Conservation (phyloP, 2,888 invertebrate species). For the Malacosoma neustria region DNA sequence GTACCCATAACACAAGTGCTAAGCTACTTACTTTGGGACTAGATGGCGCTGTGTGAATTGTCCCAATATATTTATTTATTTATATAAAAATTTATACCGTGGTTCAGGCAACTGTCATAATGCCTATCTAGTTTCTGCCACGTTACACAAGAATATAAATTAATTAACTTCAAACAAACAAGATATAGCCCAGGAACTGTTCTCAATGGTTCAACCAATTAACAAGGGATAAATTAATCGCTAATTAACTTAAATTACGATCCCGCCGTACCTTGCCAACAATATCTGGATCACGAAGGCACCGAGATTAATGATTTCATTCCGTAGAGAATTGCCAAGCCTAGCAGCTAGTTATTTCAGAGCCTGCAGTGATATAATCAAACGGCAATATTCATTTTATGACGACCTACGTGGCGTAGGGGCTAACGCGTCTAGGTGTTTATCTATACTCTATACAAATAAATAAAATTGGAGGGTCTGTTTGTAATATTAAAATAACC, state of each 20-base stretch:
- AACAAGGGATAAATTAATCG: neutral
- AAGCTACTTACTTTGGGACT: too few species aligned
- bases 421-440: too few species aligned
- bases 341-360: neutral
- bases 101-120: too few species aligned
- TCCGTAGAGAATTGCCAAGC: neutral
- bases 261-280: neutral
- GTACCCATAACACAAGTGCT: too few species aligned
- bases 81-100: too few species aligned
- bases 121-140: neutral
- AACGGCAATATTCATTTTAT: too few species aligned
- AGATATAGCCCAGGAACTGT: neutral
- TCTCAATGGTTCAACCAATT: neutral
- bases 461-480: too few species aligned
- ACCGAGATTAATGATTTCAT: neutral
- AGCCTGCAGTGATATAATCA: neutral
- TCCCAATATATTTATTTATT: too few species aligned
- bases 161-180: neutral
- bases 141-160: neutral
- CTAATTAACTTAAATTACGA: neutral
- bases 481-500: too few species aligned
- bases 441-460: too few species aligned
- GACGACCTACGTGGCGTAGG: too few species aligned
- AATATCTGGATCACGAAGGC: neutral
- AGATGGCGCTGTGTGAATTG: too few species aligned